Percentiles rank a stretch among this genome's conserved stretches.
Evolutionary conservation across 1,140 invertebrate genomes (phyloP).

Genomic region (Latrodectus geometricus): DNA sequence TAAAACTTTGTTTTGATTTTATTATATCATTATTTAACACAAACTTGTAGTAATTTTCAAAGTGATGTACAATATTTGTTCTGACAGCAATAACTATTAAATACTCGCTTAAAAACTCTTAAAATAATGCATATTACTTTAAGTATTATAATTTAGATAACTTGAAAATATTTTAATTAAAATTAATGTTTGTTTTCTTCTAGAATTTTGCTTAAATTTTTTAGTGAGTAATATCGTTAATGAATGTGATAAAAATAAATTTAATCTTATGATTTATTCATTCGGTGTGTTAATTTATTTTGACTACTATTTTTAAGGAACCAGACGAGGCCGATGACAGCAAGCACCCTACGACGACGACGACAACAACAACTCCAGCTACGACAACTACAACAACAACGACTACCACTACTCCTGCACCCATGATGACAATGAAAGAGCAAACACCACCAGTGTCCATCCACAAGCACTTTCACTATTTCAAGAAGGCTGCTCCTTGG

Average conservation of each 20-base stretch:
- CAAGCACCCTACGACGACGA: neutral
- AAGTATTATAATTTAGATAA: too few species aligned
- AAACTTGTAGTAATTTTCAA: too few species aligned
- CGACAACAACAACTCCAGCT: slow-evolving; percentile 13
- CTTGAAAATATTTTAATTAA: too few species aligned
- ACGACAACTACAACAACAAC: slow-evolving; percentile 16
- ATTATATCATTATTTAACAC: too few species aligned
- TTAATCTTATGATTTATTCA: neutral
- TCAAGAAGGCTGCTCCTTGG: slow-evolving; percentile 42
- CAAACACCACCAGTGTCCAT: slow-evolving; percentile 6
- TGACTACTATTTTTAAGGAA: neutral
- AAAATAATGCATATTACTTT: too few species aligned
- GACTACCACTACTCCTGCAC: neutral
- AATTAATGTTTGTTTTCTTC: too few species aligned
- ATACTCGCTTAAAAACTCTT: too few species aligned
- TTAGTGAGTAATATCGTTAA: too few species aligned
- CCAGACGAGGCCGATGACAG: slow-evolving; percentile 46
- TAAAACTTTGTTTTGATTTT: too few species aligned
- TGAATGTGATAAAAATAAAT: neutral
- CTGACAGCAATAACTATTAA: too few species aligned
- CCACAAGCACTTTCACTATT: slow-evolving; percentile 56
- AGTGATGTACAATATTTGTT: too few species aligned
- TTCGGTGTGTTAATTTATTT: neutral
- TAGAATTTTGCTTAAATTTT: too few species aligned
- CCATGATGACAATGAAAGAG: neutral